phyloP scores from a whole-genome alignment of 2,888 invertebrate genomes.

The Eilema depressum region DNA sequence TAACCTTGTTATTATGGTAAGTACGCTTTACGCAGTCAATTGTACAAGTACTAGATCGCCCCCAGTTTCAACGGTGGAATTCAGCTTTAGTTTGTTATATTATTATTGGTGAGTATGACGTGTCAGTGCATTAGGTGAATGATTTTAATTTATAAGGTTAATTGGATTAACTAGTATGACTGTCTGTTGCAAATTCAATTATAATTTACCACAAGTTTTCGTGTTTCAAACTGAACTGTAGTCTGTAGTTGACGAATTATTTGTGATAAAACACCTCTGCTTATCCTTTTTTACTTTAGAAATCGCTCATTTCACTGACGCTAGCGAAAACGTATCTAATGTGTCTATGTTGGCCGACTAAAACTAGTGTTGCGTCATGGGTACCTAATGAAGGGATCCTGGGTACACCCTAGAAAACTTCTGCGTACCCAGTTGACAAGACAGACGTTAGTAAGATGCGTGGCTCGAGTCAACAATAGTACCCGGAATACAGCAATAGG shows the following conservation, averaged over 20 bases:
- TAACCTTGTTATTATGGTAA: too few relatives aligned
- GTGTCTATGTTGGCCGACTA: too few relatives aligned
- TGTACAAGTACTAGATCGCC: neutral
- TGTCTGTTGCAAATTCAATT: conserved; percentile 3
- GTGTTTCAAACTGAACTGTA: too few relatives aligned
- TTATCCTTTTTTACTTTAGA: too few relatives aligned
- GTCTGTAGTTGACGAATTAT: too few relatives aligned
- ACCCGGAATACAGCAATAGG: too few relatives aligned
- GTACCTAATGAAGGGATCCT: neutral
- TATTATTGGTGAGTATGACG: neutral
- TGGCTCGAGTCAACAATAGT: too few relatives aligned
- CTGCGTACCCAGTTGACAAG: neutral
- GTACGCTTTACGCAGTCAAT: neutral
- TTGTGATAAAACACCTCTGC: too few relatives aligned
- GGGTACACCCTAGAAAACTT: neutral
- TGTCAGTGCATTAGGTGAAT: conserved; percentile 22
- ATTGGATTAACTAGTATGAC: conserved; percentile 24
- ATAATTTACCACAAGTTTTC: neutral
- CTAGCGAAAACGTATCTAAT: too few relatives aligned
- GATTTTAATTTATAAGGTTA: conserved; percentile 36
- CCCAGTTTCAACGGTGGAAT: neutral
- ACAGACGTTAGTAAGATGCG: too few relatives aligned
- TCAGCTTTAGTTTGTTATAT: neutral
- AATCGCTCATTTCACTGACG: too few relatives aligned
- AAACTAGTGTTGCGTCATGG: neutral